A percentile compares a stretch with the other conserved stretches of the same genome.
These are phyloP conservation scores for Gerris buenoi DNA, from an alignment of 1,140 invertebrate species.

Conservation along the genomic window DNA sequence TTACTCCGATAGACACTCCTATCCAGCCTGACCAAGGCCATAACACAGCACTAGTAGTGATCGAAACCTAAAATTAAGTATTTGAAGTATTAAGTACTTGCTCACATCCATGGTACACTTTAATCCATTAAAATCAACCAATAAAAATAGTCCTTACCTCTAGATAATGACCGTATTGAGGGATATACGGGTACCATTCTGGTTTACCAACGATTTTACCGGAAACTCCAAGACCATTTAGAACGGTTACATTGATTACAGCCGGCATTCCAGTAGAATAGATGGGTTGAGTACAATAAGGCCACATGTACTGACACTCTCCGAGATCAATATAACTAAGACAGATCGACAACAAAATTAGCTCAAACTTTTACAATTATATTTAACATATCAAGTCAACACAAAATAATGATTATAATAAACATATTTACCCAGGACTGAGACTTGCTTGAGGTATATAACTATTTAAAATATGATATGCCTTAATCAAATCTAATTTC, in stretches of 20 bases:
- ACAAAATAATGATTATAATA: no score
- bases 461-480: conserved; percentile 60
- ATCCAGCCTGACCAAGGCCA: conserved; percentile 97
- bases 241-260: conserved; percentile 81
- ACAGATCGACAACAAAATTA: no score
- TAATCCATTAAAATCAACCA: conserved; percentile 3
- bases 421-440: conserved; percentile 38
- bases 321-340: conserved; percentile 80
- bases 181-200: conserved; percentile 73
- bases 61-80: conserved; percentile 57
- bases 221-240: conserved; percentile 77
- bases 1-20: conserved; percentile 51
- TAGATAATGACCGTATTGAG: conserved; percentile 49
- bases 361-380: no score
- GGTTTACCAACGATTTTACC: conserved; percentile 54
- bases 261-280: conserved; percentile 75
- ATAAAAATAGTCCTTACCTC: conserved; percentile 22
- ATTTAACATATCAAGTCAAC: no score
- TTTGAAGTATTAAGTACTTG: no score
- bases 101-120: conserved; percentile 3
- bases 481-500: conserved; percentile 74
- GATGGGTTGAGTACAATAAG: conserved; percentile 88
- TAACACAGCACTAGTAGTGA: conserved; percentile 62
- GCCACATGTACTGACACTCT: conserved; percentile 95
- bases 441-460: conserved; percentile 68